Conservation (phyloP, 2,113 vertebrate species). For the Orthonyx spaldingii region DNA sequence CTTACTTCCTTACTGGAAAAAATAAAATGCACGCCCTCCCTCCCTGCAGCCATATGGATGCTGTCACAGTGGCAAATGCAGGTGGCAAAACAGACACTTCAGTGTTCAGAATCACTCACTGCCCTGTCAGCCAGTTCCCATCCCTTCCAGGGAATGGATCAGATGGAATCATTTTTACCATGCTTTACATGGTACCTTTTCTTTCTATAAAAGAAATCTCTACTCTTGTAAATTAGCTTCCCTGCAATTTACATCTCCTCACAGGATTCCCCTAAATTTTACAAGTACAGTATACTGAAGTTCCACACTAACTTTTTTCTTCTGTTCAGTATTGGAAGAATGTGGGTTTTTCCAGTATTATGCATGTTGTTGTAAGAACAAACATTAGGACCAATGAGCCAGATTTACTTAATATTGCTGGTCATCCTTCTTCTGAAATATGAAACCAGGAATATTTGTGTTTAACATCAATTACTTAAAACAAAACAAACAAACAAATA, state of each 20-base stretch:
- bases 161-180: not conserved
- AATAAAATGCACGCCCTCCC: not conserved
- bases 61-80: not conserved
- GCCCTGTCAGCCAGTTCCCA: not conserved
- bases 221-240: not conserved
- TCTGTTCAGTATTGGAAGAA: not conserved
- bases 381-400: not conserved
- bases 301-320: not conserved
- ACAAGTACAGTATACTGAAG: not conserved
- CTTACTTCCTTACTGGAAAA: constrained; percentile 20
- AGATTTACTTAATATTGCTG: not conserved
- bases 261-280: not conserved
- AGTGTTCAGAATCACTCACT: not conserved
- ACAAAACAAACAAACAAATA: not conserved
- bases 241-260: not conserved
- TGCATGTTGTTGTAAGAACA: not conserved
- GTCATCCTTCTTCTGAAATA: not conserved
- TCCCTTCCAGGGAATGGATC: not conserved
- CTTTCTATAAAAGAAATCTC: not conserved
- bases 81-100: not conserved
- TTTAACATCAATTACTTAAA: not conserved
- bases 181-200: not conserved
- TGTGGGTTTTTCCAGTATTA: not conserved
- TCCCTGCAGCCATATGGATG: not conserved
- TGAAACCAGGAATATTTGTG: not conserved